Base-by-base conservation (phyloP, 2,888 invertebrate species). In the Trachelus stipa region DNA sequence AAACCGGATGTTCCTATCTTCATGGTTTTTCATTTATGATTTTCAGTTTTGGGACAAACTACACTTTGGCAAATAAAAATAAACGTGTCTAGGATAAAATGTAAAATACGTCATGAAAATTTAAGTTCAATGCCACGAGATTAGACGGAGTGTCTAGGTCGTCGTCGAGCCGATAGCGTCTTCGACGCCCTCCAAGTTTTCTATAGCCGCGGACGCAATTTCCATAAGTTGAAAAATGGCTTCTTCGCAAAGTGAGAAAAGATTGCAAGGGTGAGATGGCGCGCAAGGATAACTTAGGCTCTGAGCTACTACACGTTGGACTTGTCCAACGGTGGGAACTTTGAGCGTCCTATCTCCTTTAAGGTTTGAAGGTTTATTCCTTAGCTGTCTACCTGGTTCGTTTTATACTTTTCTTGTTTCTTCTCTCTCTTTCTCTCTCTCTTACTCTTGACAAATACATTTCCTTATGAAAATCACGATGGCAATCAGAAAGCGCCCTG, bases 211-310 rank as follows among this genome's bases (percentile, higher is more conserved):
- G 84, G 80, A 76, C 81, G 84, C 85, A 86, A 89, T 90, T 89
- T 90, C 89, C 89, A 90, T 90, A 88, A 88, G 88, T 89, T 87
- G 88, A 89, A 85, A 87, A 88, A 90, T 89, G 87, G 89, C 85
- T 86, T 83, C 76, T 85, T 86, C 84, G 85, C 82, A 85, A 90
- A 89, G 88, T 86, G 89, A 86, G 88, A 88, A 88, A 88, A 88
- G 87, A 89, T 89, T 85, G 87, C 83, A 83, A 82, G 77, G 77
- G 75, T 68, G 77, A 73, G 75, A 40, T 78, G 74, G 34, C 35
- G 71, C 71, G 31, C 33, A 34, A 31, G 71, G 71, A 71, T 71
- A 71, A 71, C 31, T 34, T 31, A 23, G 71, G 34, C 71, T 56
- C 56, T 56, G 23, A 56, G 23, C 56, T 56, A 23, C 56, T 56